Conservation (phyloP, 2,113 vertebrate genomes). For the Heterochromis multidens region DNA sequence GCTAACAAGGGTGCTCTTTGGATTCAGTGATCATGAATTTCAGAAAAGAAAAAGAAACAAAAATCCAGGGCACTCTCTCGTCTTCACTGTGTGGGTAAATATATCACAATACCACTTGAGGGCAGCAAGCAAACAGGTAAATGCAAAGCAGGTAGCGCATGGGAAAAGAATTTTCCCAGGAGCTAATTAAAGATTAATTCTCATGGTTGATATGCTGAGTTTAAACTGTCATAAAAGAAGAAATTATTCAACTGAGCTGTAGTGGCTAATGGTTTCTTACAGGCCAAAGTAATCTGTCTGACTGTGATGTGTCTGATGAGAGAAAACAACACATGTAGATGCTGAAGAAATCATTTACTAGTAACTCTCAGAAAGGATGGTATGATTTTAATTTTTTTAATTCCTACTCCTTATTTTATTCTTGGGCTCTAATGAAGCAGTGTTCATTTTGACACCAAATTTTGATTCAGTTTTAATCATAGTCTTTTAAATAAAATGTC, state of each 20-base stretch:
- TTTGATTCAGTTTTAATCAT: too few species aligned
- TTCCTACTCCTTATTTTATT: too few species aligned
- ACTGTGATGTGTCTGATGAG: not conserved
- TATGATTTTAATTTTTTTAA: too few species aligned
- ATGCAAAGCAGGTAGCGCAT: not conserved
- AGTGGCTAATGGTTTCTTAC: not conserved
- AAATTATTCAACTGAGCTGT: not conserved
- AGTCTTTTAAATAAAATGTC: too few species aligned
- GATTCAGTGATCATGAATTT: not conserved
- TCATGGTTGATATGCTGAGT: not conserved
- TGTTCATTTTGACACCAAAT: too few species aligned
- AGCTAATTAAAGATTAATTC: not conserved
- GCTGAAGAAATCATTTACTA: not conserved
- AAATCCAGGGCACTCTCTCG: not conserved
- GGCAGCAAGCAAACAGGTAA: constrained; percentile 15
- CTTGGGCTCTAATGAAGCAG: too few species aligned
- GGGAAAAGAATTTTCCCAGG: too few species aligned
- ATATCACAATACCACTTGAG: not conserved
- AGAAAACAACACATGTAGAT: not conserved
- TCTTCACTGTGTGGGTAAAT: not conserved
- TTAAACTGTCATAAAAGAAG: too few species aligned
- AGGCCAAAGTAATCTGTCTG: not conserved
- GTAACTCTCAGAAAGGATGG: too few species aligned
- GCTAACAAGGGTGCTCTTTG: not conserved
- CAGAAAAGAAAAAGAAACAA: not conserved